Conservation (phyloP, 2,113 vertebrate species). For the Entelurus aequoreus region DNA sequence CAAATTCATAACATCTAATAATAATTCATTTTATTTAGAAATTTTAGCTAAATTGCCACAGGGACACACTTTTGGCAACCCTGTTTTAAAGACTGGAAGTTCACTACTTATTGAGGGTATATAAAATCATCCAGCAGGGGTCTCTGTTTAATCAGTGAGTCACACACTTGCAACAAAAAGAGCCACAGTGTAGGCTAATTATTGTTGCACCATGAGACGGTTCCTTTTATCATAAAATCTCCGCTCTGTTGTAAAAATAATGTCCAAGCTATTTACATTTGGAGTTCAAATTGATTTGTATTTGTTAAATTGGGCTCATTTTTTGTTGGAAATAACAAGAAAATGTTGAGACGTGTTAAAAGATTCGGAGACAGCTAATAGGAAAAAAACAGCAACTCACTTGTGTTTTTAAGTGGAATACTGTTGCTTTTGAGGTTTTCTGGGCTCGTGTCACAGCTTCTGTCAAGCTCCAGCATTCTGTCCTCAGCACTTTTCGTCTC, state of each 20-base stretch:
- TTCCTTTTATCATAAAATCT: conserved; percentile 24
- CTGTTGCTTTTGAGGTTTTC: conserved; percentile 63
- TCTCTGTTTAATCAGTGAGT: conserved; percentile 37
- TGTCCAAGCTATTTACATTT: too few relatives aligned
- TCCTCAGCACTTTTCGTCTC: conserved; percentile 56
- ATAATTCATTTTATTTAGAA: too few relatives aligned
- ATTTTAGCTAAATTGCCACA: too few relatives aligned
- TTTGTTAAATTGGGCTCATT: too few relatives aligned
- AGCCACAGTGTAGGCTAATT: conserved; percentile 38
- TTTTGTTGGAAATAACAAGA: too few relatives aligned
- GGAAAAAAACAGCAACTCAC: conserved; percentile 51
- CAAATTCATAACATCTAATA: too few relatives aligned
- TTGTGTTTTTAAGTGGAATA: conserved; percentile 72
- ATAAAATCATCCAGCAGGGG: conserved; percentile 45
- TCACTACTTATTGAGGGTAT: too few relatives aligned
- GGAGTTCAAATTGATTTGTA: too few relatives aligned
- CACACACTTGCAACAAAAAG: conserved; percentile 14
- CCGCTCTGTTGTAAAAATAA: background rate
- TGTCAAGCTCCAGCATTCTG: conserved; percentile 52
- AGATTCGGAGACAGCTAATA: too few relatives aligned
- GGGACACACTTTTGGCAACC: too few relatives aligned
- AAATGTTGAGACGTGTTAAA: background rate
- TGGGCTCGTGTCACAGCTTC: conserved; percentile 63
- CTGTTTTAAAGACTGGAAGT: too few relatives aligned
- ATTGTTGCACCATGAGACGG: conserved; percentile 6